A percentile compares a stretch with the other conserved stretches of the same genome.
Conservation (phyloP, 2,888 invertebrate species). For the Clepsis dumicolana region DNA sequence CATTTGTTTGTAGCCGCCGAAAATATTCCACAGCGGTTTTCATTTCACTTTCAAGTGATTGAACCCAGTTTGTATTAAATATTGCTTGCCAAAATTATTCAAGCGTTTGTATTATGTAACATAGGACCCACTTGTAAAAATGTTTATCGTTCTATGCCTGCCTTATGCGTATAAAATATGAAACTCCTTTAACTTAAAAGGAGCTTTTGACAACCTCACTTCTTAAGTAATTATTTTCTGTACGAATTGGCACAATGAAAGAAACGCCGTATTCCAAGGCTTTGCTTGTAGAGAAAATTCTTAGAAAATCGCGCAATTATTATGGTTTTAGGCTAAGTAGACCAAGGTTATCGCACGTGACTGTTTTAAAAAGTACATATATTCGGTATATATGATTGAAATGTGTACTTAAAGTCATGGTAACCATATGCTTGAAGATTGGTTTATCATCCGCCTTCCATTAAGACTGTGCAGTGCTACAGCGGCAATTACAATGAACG, state of each 20-base stretch:
- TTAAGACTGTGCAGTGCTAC: no score
- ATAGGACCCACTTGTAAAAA: slow-evolving; percentile 5
- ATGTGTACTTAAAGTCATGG: no score
- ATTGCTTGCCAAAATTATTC: slow-evolving; percentile 9
- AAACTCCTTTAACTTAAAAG: not conserved
- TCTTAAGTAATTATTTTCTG: not conserved
- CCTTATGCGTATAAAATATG: slow-evolving; percentile 1
- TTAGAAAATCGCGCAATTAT: not conserved
- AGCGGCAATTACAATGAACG: no score
- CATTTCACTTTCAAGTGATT: slow-evolving; percentile 10
- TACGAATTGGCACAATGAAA: not conserved
- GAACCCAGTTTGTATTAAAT: not conserved
- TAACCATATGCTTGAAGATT: no score
- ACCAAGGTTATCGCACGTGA: not conserved
- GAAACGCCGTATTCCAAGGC: not conserved
- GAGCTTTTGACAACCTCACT: not conserved
- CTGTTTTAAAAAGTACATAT: not conserved
- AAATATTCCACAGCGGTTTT: slow-evolving; percentile 15
- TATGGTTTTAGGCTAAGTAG: not conserved
- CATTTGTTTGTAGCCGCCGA: slow-evolving; percentile 47
- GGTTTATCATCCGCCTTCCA: no score
- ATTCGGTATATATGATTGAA: not conserved
- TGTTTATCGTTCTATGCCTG: slow-evolving; percentile 4
- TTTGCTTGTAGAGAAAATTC: not conserved
- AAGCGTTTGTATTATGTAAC: slow-evolving; percentile 15